Evolutionary conservation across 1,140 invertebrate species (phyloP).

Genomic region (Tetraneura akinire): DNA sequence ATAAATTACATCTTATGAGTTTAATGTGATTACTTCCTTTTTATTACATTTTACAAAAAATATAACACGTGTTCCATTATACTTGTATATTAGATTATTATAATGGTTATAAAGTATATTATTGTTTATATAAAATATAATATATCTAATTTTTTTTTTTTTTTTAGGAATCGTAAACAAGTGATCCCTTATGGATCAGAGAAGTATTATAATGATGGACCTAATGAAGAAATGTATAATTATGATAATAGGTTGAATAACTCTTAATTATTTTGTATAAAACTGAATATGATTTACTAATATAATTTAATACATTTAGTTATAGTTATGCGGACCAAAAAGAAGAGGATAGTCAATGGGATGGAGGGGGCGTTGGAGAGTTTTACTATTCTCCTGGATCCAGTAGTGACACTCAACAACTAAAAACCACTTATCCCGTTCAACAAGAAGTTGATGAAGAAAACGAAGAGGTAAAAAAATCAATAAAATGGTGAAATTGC

Average conservation of each 20-base stretch:
- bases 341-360: slow-evolving; percentile 42
- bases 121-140: too few species aligned
- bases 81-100: too few species aligned
- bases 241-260: slow-evolving; percentile 34
- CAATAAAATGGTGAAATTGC: neutral
- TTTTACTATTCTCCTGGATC: slow-evolving; percentile 41
- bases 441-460: slow-evolving; percentile 38
- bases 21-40: too few species aligned
- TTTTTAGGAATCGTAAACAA: slow-evolving; percentile 31
- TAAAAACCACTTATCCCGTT: slow-evolving; percentile 37
- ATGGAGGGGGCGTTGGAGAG: slow-evolving; percentile 32
- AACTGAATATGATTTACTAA: neutral
- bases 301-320: neutral
- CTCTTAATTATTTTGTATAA: neutral
- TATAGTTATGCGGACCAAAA: slow-evolving; percentile 45
- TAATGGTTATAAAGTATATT: too few species aligned
- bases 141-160: neutral
- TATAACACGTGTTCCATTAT: too few species aligned
- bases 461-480: slow-evolving; percentile 38
- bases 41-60: too few species aligned
- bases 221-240: slow-evolving; percentile 19
- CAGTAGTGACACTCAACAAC: slow-evolving; percentile 41
- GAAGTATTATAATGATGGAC: slow-evolving; percentile 29
- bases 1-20: too few species aligned
- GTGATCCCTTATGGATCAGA: slow-evolving; percentile 30